phyloP scores from a whole-genome alignment of 2,113 vertebrate genomes.

The Noturus placidus region DNA sequence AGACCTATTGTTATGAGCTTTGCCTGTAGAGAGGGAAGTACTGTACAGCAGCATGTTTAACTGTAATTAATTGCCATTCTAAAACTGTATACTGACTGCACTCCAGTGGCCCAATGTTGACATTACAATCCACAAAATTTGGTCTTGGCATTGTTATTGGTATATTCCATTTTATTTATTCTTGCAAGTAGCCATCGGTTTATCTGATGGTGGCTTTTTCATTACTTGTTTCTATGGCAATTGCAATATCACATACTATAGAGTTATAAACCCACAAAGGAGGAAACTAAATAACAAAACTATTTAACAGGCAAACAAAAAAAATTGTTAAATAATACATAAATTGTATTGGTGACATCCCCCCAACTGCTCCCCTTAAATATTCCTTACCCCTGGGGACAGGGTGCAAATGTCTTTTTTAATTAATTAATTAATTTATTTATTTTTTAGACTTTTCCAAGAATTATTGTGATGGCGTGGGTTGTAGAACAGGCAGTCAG shows the following conservation, averaged over 20 bases:
- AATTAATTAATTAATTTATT: too few relatives aligned
- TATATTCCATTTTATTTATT: not conserved
- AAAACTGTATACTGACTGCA: slow-evolving; percentile 11
- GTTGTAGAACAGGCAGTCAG: not conserved
- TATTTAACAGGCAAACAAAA: not conserved
- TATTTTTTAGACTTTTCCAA: not conserved
- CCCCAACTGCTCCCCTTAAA: not conserved
- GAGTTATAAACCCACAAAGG: not conserved
- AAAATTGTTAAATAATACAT: not conserved
- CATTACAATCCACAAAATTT: not conserved
- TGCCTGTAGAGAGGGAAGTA: not conserved
- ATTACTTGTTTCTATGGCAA: not conserved
- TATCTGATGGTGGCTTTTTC: not conserved
- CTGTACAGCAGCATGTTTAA: not conserved
- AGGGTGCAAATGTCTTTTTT: not conserved
- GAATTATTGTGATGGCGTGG: not conserved
- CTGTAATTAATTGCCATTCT: not conserved
- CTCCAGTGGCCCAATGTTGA: slow-evolving; percentile 3
- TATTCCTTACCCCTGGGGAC: not conserved
- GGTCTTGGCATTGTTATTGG: not conserved
- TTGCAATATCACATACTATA: not conserved
- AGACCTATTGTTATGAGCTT: not conserved
- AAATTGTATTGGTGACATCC: not conserved
- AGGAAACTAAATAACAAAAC: not conserved
- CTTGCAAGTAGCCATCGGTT: not conserved